Conservation (phyloP, 2,888 invertebrate species). For the Dryadula phaetusa region DNA sequence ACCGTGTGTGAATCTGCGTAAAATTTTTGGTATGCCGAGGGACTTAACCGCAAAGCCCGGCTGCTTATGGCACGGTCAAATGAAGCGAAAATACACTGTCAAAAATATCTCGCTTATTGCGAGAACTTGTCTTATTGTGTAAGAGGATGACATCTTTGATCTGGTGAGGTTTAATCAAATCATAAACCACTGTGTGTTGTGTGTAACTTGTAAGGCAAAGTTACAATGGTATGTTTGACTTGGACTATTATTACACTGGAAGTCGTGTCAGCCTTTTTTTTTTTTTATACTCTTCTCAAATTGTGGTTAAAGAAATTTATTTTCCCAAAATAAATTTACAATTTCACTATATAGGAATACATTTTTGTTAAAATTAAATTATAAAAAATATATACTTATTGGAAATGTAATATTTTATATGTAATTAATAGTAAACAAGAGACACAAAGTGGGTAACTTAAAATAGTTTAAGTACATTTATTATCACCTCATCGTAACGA, state of each 20-base stretch:
- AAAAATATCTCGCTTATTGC: slow-evolving; percentile 35
- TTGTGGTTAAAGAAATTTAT: no score
- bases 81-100: slow-evolving; percentile 40
- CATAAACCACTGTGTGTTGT: not conserved
- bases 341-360: no score
- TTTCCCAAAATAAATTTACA: no score
- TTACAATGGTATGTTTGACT: not conserved
- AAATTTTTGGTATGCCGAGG: slow-evolving; percentile 23
- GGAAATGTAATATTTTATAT: no score
- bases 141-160: not conserved
- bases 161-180: not conserved
- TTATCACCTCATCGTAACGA: no score
- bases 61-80: slow-evolving; percentile 33
- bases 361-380: no score
- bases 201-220: not conserved
- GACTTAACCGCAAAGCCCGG: slow-evolving; percentile 21
- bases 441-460: no score
- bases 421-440: no score
- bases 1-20: slow-evolving; percentile 2
- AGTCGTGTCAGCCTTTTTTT: not conserved
- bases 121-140: not conserved
- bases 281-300: no score
- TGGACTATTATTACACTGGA: not conserved
- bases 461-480: no score
- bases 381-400: no score